These are phyloP conservation scores for Nomia melanderi DNA, from an alignment of 1,140 invertebrate genomes.

Conservation along the genomic window DNA sequence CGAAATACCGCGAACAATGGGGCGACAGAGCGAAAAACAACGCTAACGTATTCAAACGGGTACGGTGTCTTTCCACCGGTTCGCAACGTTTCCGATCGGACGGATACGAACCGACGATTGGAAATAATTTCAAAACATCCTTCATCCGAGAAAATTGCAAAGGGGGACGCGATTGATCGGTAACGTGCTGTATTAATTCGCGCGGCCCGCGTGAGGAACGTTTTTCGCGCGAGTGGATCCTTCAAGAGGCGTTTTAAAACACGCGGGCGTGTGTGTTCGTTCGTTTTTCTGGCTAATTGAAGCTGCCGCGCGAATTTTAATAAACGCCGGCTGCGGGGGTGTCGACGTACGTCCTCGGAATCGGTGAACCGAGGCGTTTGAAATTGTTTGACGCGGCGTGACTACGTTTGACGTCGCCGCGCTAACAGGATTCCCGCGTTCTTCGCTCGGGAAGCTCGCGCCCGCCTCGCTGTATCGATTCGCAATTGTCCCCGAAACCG, in stretches of 20 bases:
- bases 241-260: slow-evolving; percentile 21
- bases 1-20: neutral
- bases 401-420: neutral
- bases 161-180: neutral
- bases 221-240: slow-evolving; percentile 25
- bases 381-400: neutral
- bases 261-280: neutral
- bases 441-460: too few relatives aligned
- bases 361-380: too few relatives aligned
- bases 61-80: neutral
- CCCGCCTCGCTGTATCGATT: neutral
- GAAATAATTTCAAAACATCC: slow-evolving; percentile 33
- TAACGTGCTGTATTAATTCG: slow-evolving; percentile 34
- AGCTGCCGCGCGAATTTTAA: neutral
- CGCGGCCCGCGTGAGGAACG: neutral
- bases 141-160: neutral
- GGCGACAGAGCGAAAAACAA: neutral
- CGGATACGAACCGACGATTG: neutral
- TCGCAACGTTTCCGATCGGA: neutral
- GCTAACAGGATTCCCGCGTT: neutral
- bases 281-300: slow-evolving; percentile 6
- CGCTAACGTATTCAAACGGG: neutral
- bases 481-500: too few relatives aligned
- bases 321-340: neutral
- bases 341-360: neutral